phyloP scores from a whole-genome alignment of 2,888 invertebrate species.

The Meteorus cinctellus region DNA sequence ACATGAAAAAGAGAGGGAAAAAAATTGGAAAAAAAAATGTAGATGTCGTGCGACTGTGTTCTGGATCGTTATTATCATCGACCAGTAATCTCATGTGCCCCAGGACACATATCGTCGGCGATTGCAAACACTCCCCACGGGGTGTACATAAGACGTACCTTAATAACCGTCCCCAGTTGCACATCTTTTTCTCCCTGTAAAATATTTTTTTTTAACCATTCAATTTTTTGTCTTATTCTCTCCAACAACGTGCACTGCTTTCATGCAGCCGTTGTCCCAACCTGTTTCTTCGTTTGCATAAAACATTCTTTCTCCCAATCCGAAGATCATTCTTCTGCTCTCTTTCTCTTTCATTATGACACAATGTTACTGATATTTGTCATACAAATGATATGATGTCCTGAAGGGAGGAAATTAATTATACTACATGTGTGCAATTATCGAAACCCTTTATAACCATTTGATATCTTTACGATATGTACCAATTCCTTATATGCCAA shows the following conservation, averaged over 20 bases:
- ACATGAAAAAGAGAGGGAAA: slow-evolving; percentile 37
- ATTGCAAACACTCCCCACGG: slow-evolving; percentile 58
- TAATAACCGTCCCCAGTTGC: slow-evolving; percentile 56
- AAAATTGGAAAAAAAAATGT: slow-evolving; percentile 34
- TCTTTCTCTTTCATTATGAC: slow-evolving; percentile 7
- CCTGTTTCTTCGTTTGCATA: slow-evolving; percentile 15
- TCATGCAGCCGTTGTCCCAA: not conserved
- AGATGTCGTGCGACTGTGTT: slow-evolving; percentile 51
- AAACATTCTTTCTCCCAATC: not conserved
- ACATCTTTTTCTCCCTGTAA: slow-evolving; percentile 42
- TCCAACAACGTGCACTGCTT: slow-evolving; percentile 37
- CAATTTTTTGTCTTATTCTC: slow-evolving; percentile 26
- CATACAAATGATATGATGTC: not conserved
- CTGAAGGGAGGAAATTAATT: not conserved
- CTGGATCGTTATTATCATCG: slow-evolving; percentile 56
- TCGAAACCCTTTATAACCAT: not conserved
- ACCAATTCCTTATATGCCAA: not conserved
- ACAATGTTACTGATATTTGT: not conserved
- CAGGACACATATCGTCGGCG: slow-evolving; percentile 51
- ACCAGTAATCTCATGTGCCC: slow-evolving; percentile 54
- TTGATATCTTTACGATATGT: not conserved
- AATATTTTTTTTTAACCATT: slow-evolving; percentile 23
- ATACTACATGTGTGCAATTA: not conserved
- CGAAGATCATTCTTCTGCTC: not conserved
- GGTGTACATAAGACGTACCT: slow-evolving; percentile 50